Evolutionary conservation across 2,888 invertebrate species (phyloP).

Genomic region (Tricholauxania praeusta): DNA sequence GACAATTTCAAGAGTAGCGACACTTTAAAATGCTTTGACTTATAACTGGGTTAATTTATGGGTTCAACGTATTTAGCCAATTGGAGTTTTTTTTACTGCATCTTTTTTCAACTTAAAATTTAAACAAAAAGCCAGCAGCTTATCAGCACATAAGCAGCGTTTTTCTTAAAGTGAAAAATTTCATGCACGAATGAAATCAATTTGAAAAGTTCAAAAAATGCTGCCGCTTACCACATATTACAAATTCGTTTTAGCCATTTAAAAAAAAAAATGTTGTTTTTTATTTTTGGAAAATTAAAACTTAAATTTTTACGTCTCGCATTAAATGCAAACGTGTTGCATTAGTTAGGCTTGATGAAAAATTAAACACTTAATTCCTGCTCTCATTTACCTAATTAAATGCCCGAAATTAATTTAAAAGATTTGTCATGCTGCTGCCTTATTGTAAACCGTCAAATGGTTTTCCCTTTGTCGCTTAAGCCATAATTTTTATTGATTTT

Average conservation of each 20-base stretch:
- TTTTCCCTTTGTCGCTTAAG: background rate
- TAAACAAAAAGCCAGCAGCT: background rate
- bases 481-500: background rate
- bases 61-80: constrained; percentile 34
- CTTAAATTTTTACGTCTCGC: background rate
- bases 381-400: constrained; percentile 56
- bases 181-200: constrained; percentile 30
- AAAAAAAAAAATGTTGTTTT: no score
- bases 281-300: no score
- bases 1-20: background rate
- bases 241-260: background rate
- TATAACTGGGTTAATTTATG: constrained; percentile 60
- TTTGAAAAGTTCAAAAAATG: constrained; percentile 30
- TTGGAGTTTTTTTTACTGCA: no score
- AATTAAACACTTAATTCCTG: constrained; percentile 52
- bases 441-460: background rate
- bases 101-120: background rate
- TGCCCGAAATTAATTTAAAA: constrained; percentile 30
- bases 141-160: constrained; percentile 6
- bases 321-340: background rate
- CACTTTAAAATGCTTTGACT: constrained; percentile 43
- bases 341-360: constrained; percentile 27
- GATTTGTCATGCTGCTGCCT: constrained; percentile 18
- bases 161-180: constrained; percentile 40
- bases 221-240: constrained; percentile 1